Conservation (phyloP, 2,888 invertebrate genomes). For the Apotomis capreana region DNA sequence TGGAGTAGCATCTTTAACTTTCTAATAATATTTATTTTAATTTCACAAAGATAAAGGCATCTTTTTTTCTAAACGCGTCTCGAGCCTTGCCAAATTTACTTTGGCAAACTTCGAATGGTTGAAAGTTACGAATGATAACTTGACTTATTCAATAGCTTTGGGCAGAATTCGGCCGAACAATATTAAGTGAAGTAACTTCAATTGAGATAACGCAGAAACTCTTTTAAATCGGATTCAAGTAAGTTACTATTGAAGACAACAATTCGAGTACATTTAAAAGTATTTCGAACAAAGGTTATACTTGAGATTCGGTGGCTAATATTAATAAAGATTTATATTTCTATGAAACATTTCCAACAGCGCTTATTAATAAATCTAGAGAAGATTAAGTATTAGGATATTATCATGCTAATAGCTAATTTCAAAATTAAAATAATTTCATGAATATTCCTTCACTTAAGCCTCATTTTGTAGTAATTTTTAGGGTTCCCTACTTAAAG, state of each 20-base stretch:
- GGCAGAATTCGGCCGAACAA: slow-evolving; percentile 28
- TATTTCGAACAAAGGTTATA: background rate
- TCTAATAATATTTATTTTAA: slow-evolving; percentile 6
- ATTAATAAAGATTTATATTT: background rate
- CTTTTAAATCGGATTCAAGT: slow-evolving; percentile 24
- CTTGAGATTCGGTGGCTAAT: background rate
- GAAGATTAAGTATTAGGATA: too few species aligned
- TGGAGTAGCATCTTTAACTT: background rate
- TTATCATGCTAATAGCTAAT: background rate
- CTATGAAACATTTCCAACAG: background rate
- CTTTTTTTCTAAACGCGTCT: background rate
- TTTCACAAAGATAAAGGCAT: background rate
- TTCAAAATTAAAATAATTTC: background rate
- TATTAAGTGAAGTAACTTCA: slow-evolving; percentile 26
- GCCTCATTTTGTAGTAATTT: too few species aligned
- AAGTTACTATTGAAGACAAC: slow-evolving; percentile 7
- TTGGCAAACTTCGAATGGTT: slow-evolving; percentile 11
- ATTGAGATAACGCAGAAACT: slow-evolving; percentile 22
- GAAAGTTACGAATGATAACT: slow-evolving; percentile 29
- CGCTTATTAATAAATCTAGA: too few species aligned
- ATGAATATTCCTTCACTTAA: too few species aligned
- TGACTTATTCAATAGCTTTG: slow-evolving; percentile 29
- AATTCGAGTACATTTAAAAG: background rate
- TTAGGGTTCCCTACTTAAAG: too few species aligned
- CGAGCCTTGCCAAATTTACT: slow-evolving; percentile 3